phyloP scores from a whole-genome alignment of 2,888 invertebrate genomes.

The Tryphoninae sp. region DNA sequence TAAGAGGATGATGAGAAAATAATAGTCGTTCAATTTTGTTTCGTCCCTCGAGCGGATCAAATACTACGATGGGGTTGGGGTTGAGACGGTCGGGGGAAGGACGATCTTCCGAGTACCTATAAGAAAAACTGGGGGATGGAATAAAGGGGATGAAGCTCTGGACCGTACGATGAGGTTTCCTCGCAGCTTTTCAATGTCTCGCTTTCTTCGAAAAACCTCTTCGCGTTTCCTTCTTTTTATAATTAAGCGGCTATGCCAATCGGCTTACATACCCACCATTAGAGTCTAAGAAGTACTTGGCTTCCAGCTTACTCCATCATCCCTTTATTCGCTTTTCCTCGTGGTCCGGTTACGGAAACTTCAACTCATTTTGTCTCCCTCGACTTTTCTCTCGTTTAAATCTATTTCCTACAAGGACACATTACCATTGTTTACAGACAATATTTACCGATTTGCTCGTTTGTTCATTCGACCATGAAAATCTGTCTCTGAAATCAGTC shows the following conservation, averaged over 20 bases:
- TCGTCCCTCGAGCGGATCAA: conserved; percentile 37
- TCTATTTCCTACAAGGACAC: not conserved
- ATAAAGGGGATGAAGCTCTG: conserved; percentile 20
- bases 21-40: conserved; percentile 44
- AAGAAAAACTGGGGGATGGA: conserved; percentile 9
- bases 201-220: conserved; percentile 14
- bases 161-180: conserved; percentile 27
- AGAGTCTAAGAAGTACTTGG: conserved; percentile 55
- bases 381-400: conserved; percentile 2
- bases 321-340: conserved; percentile 16
- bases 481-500: not conserved
- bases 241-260: conserved; percentile 66
- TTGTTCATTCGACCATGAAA: not conserved
- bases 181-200: conserved; percentile 3
- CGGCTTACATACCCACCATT: conserved; percentile 62
- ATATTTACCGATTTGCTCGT: not conserved
- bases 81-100: not conserved
- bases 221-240: conserved; percentile 30
- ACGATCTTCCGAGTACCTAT: not conserved
- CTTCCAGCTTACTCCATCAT: conserved; percentile 38
- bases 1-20: conserved; percentile 42
- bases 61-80: not conserved
- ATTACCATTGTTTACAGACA: not conserved
- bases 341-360: conserved; percentile 23
- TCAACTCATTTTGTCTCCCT: not conserved